Evolutionary conservation across 2,888 invertebrate genomes (phyloP).

Genomic region (Anoplius nigerrimus): DNA sequence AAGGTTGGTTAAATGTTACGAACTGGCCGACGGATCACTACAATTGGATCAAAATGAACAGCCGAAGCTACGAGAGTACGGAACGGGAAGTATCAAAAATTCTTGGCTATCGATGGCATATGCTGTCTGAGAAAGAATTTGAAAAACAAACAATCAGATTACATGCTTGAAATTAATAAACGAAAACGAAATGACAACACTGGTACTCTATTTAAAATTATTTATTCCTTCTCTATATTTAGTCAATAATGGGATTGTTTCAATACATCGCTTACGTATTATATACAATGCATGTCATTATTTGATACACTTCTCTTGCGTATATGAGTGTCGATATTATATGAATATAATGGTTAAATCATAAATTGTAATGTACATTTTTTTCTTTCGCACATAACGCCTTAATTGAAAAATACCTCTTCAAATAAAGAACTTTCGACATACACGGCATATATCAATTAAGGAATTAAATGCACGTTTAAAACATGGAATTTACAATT

Average conservation of each 20-base stretch:
- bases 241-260: not conserved
- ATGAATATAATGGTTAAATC: constrained; percentile 11
- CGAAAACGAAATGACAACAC: not conserved
- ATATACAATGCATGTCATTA: constrained; percentile 44
- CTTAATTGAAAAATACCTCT: no score
- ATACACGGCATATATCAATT: no score
- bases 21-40: constrained; percentile 83
- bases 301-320: constrained; percentile 6
- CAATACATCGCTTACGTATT: constrained; percentile 31
- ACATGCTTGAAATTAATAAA: constrained; percentile 51
- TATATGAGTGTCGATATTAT: constrained; percentile 20
- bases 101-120: constrained; percentile 82
- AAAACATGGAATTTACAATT: no score
- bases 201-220: constrained; percentile 2
- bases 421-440: no score
- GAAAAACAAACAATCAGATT: constrained; percentile 75
- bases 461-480: no score
- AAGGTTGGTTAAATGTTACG: constrained; percentile 80
- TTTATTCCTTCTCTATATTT: not conserved
- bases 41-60: constrained; percentile 80
- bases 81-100: constrained; percentile 83
- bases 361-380: constrained; percentile 14
- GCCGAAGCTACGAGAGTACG: constrained; percentile 80
- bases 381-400: no score
- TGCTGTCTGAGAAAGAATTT: constrained; percentile 82